phyloP scores from a whole-genome alignment of 2,888 invertebrate species.

The Doris montereyensis region DNA sequence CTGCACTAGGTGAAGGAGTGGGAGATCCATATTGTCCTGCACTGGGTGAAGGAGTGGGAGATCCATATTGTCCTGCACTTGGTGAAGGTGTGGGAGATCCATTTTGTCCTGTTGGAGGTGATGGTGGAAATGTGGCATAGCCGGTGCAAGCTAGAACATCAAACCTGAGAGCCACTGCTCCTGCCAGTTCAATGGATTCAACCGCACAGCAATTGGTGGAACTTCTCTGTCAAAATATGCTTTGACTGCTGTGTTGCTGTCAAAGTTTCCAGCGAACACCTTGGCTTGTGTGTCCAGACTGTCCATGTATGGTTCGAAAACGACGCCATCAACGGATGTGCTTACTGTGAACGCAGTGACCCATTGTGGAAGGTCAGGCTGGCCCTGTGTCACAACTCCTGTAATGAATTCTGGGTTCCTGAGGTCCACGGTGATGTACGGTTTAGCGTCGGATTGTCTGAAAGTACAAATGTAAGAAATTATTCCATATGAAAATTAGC shows the following conservation, averaged over 20 bases:
- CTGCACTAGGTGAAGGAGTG: neutral
- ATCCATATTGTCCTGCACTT: neutral
- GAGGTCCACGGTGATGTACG: constrained; percentile 44
- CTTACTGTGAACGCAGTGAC: constrained; percentile 47
- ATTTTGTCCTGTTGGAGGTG: constrained; percentile 12
- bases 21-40: neutral
- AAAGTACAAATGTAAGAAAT: neutral
- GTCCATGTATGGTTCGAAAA: constrained; percentile 43
- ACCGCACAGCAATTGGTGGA: constrained; percentile 52
- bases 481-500: neutral
- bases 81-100: constrained; percentile 7
- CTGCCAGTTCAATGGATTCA: constrained; percentile 58
- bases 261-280: constrained; percentile 47
- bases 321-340: constrained; percentile 44
- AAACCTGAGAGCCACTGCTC: constrained; percentile 55
- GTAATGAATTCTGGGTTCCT: constrained; percentile 41
- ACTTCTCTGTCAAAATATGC: constrained; percentile 55
- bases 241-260: constrained; percentile 42
- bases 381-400: constrained; percentile 48
- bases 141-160: constrained; percentile 55
- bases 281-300: constrained; percentile 17
- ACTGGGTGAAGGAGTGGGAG: constrained; percentile 14
- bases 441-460: constrained; percentile 36
- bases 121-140: constrained; percentile 23
- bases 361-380: constrained; percentile 46